Conservation (phyloP, 1,140 invertebrate species). For the Lepidurus packardi region DNA sequence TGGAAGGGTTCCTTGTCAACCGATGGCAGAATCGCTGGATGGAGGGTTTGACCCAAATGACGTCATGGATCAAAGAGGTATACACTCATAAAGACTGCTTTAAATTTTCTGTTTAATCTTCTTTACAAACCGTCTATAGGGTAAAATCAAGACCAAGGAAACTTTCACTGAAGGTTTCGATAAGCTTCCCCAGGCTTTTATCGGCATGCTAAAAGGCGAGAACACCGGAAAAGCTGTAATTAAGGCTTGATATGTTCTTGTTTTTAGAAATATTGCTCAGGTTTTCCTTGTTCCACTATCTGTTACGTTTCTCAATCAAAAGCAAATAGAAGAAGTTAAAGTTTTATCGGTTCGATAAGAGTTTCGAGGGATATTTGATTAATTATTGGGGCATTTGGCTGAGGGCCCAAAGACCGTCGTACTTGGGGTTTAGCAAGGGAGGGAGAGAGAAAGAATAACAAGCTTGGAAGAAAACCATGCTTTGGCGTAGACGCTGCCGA, state of each 20-base stretch:
- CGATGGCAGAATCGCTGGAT: conserved; percentile 49
- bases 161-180: conserved; percentile 47
- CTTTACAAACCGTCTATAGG: conserved; percentile 40
- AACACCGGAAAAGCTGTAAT: conserved; percentile 49
- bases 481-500: not conserved
- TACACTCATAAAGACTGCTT: not conserved
- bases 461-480: not conserved
- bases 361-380: too few relatives aligned
- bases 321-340: too few relatives aligned
- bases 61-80: conserved; percentile 56
- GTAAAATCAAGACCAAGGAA: conserved; percentile 47
- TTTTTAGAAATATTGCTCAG: not conserved
- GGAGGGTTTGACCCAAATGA: conserved; percentile 54
- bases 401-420: too few relatives aligned
- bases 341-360: too few relatives aligned
- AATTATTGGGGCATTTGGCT: too few relatives aligned
- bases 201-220: conserved; percentile 46
- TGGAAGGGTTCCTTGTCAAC: conserved; percentile 56
- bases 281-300: too few relatives aligned
- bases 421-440: not conserved
- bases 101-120: not conserved
- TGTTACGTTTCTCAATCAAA: too few relatives aligned
- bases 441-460: not conserved
- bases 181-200: conserved; percentile 47
- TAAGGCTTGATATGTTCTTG: conserved; percentile 39